These are phyloP conservation scores for Hirudinaria manillensis DNA, from an alignment of 2,888 invertebrate species.

Conservation along the genomic window DNA sequence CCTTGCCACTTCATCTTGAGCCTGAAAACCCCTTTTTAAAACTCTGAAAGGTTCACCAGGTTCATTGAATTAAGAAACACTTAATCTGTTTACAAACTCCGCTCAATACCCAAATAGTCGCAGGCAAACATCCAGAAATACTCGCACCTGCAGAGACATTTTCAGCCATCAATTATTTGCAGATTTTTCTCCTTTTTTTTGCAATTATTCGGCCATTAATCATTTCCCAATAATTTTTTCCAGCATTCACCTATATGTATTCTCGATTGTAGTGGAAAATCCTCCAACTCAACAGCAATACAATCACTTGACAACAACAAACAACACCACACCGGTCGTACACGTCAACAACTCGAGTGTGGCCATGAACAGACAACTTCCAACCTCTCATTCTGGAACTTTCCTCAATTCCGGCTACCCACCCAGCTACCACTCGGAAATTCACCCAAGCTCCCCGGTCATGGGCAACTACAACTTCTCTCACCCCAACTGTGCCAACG, in stretches of 20 bases:
- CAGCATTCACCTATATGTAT: background rate
- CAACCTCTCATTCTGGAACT: conserved; percentile 1
- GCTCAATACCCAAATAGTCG: too few relatives aligned
- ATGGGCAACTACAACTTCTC: background rate
- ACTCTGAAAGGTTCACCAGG: too few relatives aligned
- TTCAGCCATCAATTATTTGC: too few relatives aligned
- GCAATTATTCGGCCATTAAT: background rate
- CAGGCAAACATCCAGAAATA: too few relatives aligned
- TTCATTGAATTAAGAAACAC: too few relatives aligned
- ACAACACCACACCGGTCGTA: background rate
- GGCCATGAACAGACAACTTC: conserved; percentile 2
- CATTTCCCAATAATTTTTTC: background rate
- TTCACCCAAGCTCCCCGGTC: background rate
- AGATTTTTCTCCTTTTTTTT: too few relatives aligned
- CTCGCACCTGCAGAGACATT: too few relatives aligned
- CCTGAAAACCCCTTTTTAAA: too few relatives aligned
- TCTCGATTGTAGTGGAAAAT: background rate
- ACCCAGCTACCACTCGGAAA: conserved; percentile 7
- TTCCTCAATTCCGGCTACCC: conserved; percentile 2
- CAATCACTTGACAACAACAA: background rate
- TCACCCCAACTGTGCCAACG: conserved; percentile 17
- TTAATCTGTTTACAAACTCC: too few relatives aligned
- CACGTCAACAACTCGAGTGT: background rate
- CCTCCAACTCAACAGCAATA: background rate
- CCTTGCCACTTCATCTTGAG: too few relatives aligned